These are phyloP conservation scores for Latrodectus hesperus DNA, from an alignment of 2,888 invertebrate genomes.

Conservation along the genomic window DNA sequence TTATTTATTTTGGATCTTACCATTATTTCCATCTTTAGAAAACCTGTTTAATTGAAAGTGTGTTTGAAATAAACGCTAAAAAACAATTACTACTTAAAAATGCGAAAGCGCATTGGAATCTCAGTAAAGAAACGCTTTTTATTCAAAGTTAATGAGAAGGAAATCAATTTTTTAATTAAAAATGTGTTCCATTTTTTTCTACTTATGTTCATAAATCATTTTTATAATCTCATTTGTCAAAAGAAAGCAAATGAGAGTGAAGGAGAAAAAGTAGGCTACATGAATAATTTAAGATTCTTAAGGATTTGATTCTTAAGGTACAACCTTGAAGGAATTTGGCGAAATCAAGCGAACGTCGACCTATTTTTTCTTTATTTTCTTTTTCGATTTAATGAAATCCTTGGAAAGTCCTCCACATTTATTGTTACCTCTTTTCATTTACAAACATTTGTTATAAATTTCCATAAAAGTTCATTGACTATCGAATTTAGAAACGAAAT, in stretches of 20 bases:
- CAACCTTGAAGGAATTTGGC: slow-evolving; percentile 44
- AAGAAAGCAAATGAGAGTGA: too few species aligned
- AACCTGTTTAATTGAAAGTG: too few species aligned
- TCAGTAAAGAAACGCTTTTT: background rate
- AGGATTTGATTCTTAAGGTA: background rate
- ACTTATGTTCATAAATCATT: too few species aligned
- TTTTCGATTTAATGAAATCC: slow-evolving; percentile 16
- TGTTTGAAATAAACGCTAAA: too few species aligned
- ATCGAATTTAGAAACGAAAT: background rate
- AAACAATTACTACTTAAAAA: too few species aligned
- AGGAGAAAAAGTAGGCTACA: slow-evolving; percentile 11
- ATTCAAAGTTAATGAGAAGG: background rate
- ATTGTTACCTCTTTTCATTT: slow-evolving; percentile 28
- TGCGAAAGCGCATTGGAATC: too few species aligned
- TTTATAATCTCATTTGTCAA: too few species aligned
- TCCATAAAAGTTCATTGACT: slow-evolving; percentile 44
- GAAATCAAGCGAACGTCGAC: slow-evolving; percentile 21
- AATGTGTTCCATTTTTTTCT: too few species aligned
- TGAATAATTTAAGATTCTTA: slow-evolving; percentile 28
- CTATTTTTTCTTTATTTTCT: slow-evolving; percentile 29
- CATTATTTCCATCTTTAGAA: too few species aligned
- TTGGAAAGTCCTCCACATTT: slow-evolving; percentile 15
- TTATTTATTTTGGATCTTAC: too few species aligned
- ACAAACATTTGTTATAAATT: slow-evolving; percentile 18
- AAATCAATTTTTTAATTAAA: background rate